A percentile compares a stretch with the other conserved stretches of the same genome.
Conservation (phyloP, 2,797 vertebrate genomes). For the Nannoperca obscura region DNA sequence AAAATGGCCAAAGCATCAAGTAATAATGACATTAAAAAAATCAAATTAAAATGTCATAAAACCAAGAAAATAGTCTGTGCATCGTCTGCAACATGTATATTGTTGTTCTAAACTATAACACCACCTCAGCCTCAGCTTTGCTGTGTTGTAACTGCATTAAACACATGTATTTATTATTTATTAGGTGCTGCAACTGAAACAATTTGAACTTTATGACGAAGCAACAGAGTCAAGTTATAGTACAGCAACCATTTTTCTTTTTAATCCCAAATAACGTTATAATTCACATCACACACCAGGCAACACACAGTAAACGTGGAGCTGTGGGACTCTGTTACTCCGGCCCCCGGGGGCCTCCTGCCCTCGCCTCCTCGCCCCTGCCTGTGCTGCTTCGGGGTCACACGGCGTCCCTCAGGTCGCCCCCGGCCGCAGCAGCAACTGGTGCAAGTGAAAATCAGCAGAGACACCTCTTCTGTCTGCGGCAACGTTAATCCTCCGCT, state of each 20-base stretch:
- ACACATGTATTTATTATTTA: not conserved
- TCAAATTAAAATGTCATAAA: too few relatives aligned
- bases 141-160: not conserved
- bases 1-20: too few relatives aligned
- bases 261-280: not conserved
- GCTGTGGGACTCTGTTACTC: not conserved
- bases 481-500: not conserved
- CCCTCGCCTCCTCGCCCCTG: not conserved
- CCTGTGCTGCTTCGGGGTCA: not conserved
- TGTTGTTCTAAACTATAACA: too few relatives aligned
- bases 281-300: too few relatives aligned
- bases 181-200: too few relatives aligned
- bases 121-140: not conserved
- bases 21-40: too few relatives aligned
- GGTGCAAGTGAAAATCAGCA: not conserved
- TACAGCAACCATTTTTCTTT: too few relatives aligned
- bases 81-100: not conserved
- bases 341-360: not conserved
- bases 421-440: not conserved
- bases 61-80: not conserved
- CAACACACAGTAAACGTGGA: not conserved
- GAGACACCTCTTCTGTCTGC: conserved; percentile 37
- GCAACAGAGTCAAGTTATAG: not conserved
- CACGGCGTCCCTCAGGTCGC: not conserved
- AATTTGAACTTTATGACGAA: not conserved